A percentile compares a stretch with the other conserved stretches of the same genome.
Conservation (phyloP, 2,888 invertebrate genomes). For the Ecliptopera silaceata region DNA sequence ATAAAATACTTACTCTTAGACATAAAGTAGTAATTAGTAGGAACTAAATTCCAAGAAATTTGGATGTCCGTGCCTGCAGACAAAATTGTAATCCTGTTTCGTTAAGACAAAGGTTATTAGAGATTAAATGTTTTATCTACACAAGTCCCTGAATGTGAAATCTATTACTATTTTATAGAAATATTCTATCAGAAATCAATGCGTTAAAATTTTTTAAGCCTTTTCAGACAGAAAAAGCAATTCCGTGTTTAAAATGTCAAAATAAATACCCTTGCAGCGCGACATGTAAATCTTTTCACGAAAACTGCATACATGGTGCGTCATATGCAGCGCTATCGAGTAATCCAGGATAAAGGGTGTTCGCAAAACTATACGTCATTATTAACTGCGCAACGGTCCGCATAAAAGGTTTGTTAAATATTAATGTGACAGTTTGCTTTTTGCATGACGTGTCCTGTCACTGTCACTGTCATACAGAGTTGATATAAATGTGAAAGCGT, state of each 20-base stretch:
- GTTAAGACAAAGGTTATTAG: too few relatives aligned
- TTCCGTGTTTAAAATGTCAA: constrained; percentile 18
- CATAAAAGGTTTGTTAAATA: constrained; percentile 27
- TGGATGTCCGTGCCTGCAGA: too few relatives aligned
- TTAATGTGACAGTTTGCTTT: constrained; percentile 19
- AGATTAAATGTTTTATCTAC: too few relatives aligned
- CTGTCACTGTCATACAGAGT: not conserved
- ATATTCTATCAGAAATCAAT: too few relatives aligned
- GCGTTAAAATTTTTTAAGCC: too few relatives aligned
- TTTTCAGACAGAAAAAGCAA: not conserved
- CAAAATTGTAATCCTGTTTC: too few relatives aligned
- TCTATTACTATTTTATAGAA: too few relatives aligned
- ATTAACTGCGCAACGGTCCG: constrained; percentile 44
- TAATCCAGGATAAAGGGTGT: constrained; percentile 52
- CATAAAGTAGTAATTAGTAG: too few relatives aligned
- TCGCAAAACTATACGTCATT: constrained; percentile 51
- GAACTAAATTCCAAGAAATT: too few relatives aligned
- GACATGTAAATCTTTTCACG: constrained; percentile 19
- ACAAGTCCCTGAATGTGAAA: too few relatives aligned
- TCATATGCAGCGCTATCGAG: constrained; percentile 23
- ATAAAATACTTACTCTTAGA: too few relatives aligned
- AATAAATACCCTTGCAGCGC: constrained; percentile 13
- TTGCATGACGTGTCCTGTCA: not conserved
- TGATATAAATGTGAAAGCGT: constrained; percentile 8
- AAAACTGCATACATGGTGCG: constrained; percentile 22